A percentile compares a stretch with the other conserved stretches of the same genome.
Conservation (phyloP, 2,113 vertebrate species). For the Bothrops jararaca region DNA sequence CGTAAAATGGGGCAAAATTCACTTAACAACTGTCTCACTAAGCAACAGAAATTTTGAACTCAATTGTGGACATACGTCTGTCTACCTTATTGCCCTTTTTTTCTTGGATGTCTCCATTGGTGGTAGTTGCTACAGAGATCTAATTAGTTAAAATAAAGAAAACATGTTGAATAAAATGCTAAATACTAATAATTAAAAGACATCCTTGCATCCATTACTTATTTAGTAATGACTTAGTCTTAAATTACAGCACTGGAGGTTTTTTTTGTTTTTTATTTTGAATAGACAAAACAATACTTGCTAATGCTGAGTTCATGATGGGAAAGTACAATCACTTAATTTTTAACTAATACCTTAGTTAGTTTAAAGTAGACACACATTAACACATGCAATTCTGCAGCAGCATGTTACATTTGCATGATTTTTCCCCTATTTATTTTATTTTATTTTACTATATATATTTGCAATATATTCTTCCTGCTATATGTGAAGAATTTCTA, state of each 20-base stretch:
- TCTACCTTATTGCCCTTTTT: neutral
- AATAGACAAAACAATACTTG: neutral
- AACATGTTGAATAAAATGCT: neutral
- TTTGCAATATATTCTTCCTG: neutral
- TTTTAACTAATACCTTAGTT: neutral
- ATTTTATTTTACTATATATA: neutral
- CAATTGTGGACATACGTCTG: neutral
- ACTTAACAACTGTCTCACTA: neutral
- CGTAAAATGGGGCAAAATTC: neutral
- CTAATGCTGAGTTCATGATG: neutral
- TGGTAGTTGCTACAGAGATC: neutral
- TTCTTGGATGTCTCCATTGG: neutral
- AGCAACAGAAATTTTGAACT: neutral
- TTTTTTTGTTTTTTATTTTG: neutral
- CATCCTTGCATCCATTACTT: neutral
- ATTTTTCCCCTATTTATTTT: neutral
- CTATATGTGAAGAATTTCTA: neutral
- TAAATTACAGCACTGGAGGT: neutral
- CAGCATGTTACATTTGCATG: neutral
- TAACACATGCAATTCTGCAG: neutral
- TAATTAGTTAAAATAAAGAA: slow-evolving; percentile 30
- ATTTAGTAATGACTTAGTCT: neutral
- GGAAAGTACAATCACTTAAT: slow-evolving; percentile 3
- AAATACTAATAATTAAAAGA: neutral
- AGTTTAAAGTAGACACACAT: neutral